Base-by-base conservation (phyloP, 1,140 invertebrate genomes). In the Atta texana region DNA sequence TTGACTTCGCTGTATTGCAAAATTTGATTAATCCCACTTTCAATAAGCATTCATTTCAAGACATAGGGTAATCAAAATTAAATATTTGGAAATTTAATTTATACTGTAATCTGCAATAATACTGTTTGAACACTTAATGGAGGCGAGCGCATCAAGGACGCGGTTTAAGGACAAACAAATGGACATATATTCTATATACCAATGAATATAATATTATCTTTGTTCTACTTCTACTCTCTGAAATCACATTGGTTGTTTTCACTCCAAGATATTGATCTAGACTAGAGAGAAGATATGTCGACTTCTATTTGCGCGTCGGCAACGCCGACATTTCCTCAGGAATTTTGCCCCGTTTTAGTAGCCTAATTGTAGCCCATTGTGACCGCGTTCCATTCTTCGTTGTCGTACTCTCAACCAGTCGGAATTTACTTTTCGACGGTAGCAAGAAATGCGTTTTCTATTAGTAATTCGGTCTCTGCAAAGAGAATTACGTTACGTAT, bases 281-380 rank as follows among this genome's bases (percentile, higher is more conserved):
- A 71, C 14, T 34, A 14, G 10, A 71, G 14, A 34, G 12, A 18
- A 53, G 63, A 75, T 39, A 31, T 34, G 55, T 74, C 55, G 69
- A 34, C 39, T 74, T 24, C n/a, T 34, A 75, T 84, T 75, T 18
- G 18, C 68, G 68, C 78, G 5, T 2, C 66, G 12, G 18, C 34
- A 24, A 31, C 28, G 49, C 53, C 53, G 28, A n/a, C 34, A 6
- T 69, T 51, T 61, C 57, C 57, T 39, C 53, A 24, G 57, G 24
- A 61, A 75, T 84, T 61, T 75, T n/a, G 8, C 3, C 28, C 28
- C 51, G 6, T 75, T 84, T 68, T 34, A 57, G 51, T n/a, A 82
- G 80, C 55, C 80, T 84, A 84, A 84, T 84, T 75, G 55, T 75
- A 61, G 18, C 14, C 55, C 34, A 61, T 75, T 84, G 69, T 75